phyloP scores from a whole-genome alignment of 2,113 vertebrate genomes.

The Zingel zingel region DNA sequence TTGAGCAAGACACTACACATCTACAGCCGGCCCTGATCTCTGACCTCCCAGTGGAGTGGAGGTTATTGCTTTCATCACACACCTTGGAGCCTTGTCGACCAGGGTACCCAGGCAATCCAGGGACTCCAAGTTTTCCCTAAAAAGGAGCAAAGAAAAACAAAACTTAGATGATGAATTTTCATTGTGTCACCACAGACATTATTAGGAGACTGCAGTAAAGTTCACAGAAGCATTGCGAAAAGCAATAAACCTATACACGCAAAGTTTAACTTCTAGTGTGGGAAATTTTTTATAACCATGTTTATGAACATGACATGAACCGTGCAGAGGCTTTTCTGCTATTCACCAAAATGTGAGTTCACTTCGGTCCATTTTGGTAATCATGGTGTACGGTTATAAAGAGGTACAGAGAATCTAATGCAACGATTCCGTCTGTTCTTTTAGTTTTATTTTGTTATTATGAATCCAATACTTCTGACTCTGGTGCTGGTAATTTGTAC shows the following conservation, averaged over 20 bases:
- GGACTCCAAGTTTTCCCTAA: constrained; percentile 98
- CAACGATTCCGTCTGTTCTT: constrained; percentile 15
- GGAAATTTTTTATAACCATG: constrained; percentile 9
- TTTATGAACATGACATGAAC: constrained; percentile 52
- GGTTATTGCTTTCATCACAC: constrained; percentile 36
- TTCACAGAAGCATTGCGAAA: constrained; percentile 33
- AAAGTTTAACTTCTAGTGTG: constrained; percentile 25
- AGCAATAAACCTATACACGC: constrained; percentile 37
- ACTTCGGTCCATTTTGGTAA: constrained; percentile 13
- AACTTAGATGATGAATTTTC: constrained; percentile 31
- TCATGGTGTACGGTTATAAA: constrained; percentile 4
- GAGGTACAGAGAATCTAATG: constrained; percentile 10
- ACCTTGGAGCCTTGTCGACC: constrained; percentile 98
- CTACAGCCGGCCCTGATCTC: background rate
- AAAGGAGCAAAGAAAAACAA: constrained; percentile 41
- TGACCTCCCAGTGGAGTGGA: background rate
- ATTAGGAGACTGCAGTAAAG: constrained; percentile 20
- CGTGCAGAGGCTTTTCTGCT: background rate
- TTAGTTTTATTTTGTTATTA: background rate
- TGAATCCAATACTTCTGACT: background rate
- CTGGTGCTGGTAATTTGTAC: background rate
- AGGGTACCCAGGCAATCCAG: constrained; percentile 96
- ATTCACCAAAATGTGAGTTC: constrained; percentile 21
- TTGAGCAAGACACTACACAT: constrained; percentile 1
- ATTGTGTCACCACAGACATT: constrained; percentile 31